Evolutionary conservation across 30 jellyfish, hydroid and myxozoan genomes (phyloP), one percentile per base, ranked within the genome.

Genomic region (Phacellophora camtschatica): DNA sequence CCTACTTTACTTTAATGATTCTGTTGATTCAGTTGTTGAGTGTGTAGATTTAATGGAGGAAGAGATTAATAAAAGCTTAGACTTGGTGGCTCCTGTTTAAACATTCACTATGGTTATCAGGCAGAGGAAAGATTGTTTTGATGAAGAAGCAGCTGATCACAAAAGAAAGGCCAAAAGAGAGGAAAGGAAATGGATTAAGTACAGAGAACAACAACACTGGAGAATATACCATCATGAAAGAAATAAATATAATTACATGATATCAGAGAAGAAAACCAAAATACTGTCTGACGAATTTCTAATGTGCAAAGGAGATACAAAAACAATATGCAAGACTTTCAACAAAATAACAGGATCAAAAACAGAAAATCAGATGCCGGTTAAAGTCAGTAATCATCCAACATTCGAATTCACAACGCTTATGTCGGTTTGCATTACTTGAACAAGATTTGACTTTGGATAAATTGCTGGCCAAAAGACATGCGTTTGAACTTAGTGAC

Each of bases 241-340:
- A 35, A 65, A 65, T 65, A n/a, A n/a, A n/a, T n/a, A n/a, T n/a
- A n/a, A n/a, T n/a, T n/a, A n/a, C n/a, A n/a, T n/a, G n/a, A n/a
- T n/a, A n/a, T n/a, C n/a, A n/a, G n/a, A n/a, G n/a, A n/a, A n/a
- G n/a, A n/a, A n/a, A n/a, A n/a, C n/a, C n/a, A n/a, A n/a, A n/a
- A n/a, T n/a, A n/a, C n/a, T n/a, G n/a, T n/a, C n/a, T n/a, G n/a
- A n/a, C n/a, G 35, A 65, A 29, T 28, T 65, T 31, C 79, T 31
- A 65, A 65, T n/a, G 79, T 65, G 64, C 79, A 31, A 65, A 65
- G 79, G 63, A 65, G 84, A 70, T 70, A 42, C 84, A 42, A 49
- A 28, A 70, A 46, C 76, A 43, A 75, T 70, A 49, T 70, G 30
- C 71, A 70, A 70, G 33, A 42, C 71, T 24, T 43, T 70, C 72